Evolutionary conservation across 2,797 vertebrate genomes (phyloP).

Genomic region (Catostomus latipinnis): DNA sequence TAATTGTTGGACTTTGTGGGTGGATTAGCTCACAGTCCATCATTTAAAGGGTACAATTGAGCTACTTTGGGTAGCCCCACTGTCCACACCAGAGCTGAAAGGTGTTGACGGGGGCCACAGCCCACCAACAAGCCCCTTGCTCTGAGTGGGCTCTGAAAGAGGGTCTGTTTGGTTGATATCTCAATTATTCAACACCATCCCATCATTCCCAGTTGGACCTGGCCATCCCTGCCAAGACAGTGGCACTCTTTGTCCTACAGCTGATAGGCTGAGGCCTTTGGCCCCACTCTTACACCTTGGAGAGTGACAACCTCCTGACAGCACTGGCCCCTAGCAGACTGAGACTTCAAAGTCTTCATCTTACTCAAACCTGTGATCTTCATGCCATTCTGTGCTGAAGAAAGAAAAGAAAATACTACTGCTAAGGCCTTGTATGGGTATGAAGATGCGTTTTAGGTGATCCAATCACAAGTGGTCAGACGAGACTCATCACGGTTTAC

Average conservation of each 20-base stretch:
- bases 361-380: conserved; percentile 32
- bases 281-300: conserved; percentile 52
- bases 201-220: conserved; percentile 74
- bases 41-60: conserved; percentile 69
- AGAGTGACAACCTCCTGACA: conserved; percentile 71
- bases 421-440: too few species aligned
- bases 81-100: conserved; percentile 54
- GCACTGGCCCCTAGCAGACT: conserved; percentile 66
- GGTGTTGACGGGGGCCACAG: conserved; percentile 69
- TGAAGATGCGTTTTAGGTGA: too few species aligned
- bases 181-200: conserved; percentile 80
- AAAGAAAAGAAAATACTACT: not conserved
- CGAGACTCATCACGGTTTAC: too few species aligned
- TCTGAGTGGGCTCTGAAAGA: conserved; percentile 75
- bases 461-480: too few species aligned
- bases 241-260: conserved; percentile 75
- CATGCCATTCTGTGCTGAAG: not conserved
- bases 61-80: conserved; percentile 35
- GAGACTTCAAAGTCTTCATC: conserved; percentile 55
- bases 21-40: conserved; percentile 57
- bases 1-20: conserved; percentile 55
- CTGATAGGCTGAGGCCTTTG: conserved; percentile 47
- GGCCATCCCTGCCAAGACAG: conserved; percentile 75
- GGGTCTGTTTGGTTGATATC: conserved; percentile 77
- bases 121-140: conserved; percentile 67